phyloP scores from a whole-genome alignment of 2,797 vertebrate genomes.

The Echiichthys vipera region DNA sequence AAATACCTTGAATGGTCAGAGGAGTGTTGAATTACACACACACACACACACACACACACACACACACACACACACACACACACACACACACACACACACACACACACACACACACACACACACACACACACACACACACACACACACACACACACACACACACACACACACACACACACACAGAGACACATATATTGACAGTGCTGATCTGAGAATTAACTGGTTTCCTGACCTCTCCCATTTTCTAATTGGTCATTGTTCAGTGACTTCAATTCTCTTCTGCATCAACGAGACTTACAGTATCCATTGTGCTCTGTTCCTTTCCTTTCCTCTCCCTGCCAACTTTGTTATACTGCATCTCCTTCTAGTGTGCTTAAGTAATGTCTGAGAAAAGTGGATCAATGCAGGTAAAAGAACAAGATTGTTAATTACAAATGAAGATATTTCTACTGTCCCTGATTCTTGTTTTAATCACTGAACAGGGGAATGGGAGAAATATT shows the following conservation, averaged over 20 bases:
- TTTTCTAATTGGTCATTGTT: conserved; percentile 38
- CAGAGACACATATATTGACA: background rate
- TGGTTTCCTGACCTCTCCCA: conserved; percentile 28
- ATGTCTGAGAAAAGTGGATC: conserved; percentile 13
- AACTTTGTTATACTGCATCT: background rate
- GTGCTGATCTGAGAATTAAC: conserved; percentile 31
- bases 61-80: background rate
- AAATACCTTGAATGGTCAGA: conserved; percentile 2
- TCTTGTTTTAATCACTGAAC: conserved; percentile 12
- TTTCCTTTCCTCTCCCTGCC: background rate
- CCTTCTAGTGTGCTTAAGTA: background rate
- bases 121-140: background rate
- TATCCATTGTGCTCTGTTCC: background rate
- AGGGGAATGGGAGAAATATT: background rate
- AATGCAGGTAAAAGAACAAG: conserved; percentile 3
- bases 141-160: background rate
- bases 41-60: background rate
- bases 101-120: background rate
- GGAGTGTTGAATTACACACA: conserved; percentile 5
- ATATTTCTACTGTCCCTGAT: background rate
- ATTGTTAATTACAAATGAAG: conserved; percentile 20
- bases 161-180: background rate
- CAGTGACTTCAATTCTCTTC: conserved; percentile 33
- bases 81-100: background rate
- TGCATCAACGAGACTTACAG: conserved; percentile 16